phyloP scores from a whole-genome alignment of 2,797 vertebrate species.

The Lepilemur ruficaudatus region DNA sequence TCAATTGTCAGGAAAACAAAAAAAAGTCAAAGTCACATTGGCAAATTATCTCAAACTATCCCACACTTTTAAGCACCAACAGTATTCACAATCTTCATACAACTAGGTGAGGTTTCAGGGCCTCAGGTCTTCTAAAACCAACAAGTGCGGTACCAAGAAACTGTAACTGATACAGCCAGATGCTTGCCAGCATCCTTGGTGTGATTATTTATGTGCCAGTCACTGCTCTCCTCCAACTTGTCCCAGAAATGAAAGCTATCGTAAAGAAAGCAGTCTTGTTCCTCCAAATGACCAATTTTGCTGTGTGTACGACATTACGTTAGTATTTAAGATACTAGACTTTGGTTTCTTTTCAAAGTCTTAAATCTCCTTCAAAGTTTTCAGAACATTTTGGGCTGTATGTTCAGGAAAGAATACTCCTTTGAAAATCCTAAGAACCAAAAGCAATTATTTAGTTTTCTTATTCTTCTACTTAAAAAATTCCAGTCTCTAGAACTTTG shows the following conservation, averaged over 20 bases:
- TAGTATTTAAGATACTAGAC: neutral
- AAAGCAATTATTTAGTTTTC: neutral
- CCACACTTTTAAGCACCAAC: neutral
- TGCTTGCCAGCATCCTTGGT: neutral
- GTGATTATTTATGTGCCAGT: neutral
- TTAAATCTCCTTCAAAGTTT: neutral
- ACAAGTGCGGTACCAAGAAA: neutral
- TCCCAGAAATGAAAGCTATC: neutral
- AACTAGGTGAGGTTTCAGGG: neutral
- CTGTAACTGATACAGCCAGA: neutral
- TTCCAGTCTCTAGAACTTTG: neutral
- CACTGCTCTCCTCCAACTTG: neutral
- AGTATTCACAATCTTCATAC: neutral
- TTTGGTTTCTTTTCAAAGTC: neutral
- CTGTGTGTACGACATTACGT: neutral
- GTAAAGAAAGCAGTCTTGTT: neutral
- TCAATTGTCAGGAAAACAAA: constrained; percentile 60
- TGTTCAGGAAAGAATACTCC: constrained; percentile 1
- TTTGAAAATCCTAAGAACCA: neutral
- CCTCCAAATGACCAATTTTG: neutral
- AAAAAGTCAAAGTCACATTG: neutral
- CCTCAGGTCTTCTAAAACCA: neutral
- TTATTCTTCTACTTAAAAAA: constrained; percentile 2
- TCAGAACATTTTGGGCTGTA: neutral
- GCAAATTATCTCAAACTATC: neutral